Base-by-base conservation (phyloP, 1,140 invertebrate genomes). In the Chelonus insularis region DNA sequence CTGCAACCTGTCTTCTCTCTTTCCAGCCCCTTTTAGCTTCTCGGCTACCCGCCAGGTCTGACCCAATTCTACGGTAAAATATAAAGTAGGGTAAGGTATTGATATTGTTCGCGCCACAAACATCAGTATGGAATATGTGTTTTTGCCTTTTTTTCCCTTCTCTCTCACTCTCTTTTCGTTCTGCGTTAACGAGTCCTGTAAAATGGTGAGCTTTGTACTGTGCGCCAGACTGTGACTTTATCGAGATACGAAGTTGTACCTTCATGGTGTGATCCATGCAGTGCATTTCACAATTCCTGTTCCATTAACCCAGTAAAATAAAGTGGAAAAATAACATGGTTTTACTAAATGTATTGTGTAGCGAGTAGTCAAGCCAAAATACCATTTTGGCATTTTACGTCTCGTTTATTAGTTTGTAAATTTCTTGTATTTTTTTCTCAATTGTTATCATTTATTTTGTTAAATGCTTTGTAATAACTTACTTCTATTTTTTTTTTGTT, bases 21-120 rank as follows among this genome's bases (percentile, higher is more conserved):
- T 34, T 36, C 37, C n/a, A 18, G 20, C 12, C 11, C 18, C 20
- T 21, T 48, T 25, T 25, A 21, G 32, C 43, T 58, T 58, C 56
- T 29, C 37, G 29, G 21, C 32, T 34, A 37, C 45, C 39, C 45
- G 55, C 25, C 21, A 61, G 51, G 39, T 47, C 32, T 61, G 59
- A 61, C 59, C 59, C 39, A 48, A 55, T 61, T 61, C 51, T 50
- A n/a, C n/a, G 25, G 41, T 55, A 48, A 61, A 37, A 55, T 61
- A 61, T 61, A 61, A 55, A 61, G 59, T 61, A 61, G 59, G 59
- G 36, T 54, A 48, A 47, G 51, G 59, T 61, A 61, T 61, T 61
- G 59, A 61, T 61, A 61, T 61, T 61, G 59, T 61, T 61, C 25
- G 25, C 51, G 57, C 45, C 56, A 16, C 51, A 60, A 57, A 60